Percentiles rank a stretch among this genome's conserved stretches.
Conservation (phyloP, 37 sponge, comb jelly and placozoan species). For the Theonella swinhoei region DNA sequence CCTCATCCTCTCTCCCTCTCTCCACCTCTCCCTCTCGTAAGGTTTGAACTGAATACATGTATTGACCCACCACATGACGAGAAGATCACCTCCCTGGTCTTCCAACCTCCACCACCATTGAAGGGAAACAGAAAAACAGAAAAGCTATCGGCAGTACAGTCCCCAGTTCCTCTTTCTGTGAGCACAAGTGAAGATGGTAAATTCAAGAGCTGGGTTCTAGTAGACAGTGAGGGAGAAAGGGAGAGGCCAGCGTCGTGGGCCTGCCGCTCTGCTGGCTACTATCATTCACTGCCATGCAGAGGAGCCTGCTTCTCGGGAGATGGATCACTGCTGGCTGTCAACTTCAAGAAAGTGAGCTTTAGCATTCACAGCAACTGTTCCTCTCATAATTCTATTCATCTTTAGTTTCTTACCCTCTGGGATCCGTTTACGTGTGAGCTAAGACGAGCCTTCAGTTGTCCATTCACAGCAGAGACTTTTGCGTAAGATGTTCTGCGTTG, state of each 20-base stretch:
- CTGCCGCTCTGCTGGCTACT: constrained; percentile 69
- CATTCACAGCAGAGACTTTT: constrained; percentile 37
- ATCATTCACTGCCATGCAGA: constrained; percentile 55
- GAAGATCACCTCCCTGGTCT: constrained; percentile 58
- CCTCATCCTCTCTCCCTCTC: not conserved
- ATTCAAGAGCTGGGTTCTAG: constrained; percentile 72
- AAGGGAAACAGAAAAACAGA: not conserved
- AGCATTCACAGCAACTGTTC: too few species aligned
- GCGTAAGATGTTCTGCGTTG: constrained; percentile 41
- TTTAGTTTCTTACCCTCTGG: constrained; percentile 79
- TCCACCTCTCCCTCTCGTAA: not conserved
- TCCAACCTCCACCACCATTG: constrained; percentile 39
- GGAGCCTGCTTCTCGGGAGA: constrained; percentile 69
- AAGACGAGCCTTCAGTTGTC: constrained; percentile 25
- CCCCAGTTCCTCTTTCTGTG: constrained; percentile 14
- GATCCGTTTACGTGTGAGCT: constrained; percentile 51
- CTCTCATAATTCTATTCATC: too few species aligned
- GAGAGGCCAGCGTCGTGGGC: constrained; percentile 48
- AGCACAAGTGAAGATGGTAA: constrained; percentile 66
- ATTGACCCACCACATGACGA: constrained; percentile 84
- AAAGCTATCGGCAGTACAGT: not conserved
- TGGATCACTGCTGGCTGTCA: constrained; percentile 80
- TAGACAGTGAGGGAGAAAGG: constrained; percentile 14
- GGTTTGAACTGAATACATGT: constrained; percentile 69
- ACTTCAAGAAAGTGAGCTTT: constrained; percentile 69